phyloP scores from a whole-genome alignment of 2,888 invertebrate species.

The Uloborus plumipes region DNA sequence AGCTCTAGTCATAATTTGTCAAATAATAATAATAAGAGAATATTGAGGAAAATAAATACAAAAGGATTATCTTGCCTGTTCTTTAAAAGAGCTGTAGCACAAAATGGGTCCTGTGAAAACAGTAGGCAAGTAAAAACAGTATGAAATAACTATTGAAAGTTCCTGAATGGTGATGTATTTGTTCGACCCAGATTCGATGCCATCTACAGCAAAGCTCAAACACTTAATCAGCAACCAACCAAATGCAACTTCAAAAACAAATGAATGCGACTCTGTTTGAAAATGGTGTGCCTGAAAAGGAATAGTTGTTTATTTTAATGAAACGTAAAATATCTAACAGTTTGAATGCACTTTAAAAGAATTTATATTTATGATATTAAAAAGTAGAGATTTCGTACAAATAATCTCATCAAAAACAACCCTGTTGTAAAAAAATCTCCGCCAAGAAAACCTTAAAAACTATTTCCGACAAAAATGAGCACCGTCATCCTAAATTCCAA shows the following conservation, averaged over 20 bases:
- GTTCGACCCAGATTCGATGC: slow-evolving; percentile 36
- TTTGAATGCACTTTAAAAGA: too few species aligned
- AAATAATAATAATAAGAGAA: too few species aligned
- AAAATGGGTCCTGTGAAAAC: slow-evolving; percentile 88
- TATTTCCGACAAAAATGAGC: too few species aligned
- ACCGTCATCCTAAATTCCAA: too few species aligned
- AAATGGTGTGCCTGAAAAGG: slow-evolving; percentile 44
- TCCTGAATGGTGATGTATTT: slow-evolving; percentile 57
- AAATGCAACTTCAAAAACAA: slow-evolving; percentile 79
- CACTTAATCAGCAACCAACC: slow-evolving; percentile 75
- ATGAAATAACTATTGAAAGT: slow-evolving; percentile 77
- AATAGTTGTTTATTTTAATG: slow-evolving; percentile 2
- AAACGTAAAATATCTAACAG: not conserved
- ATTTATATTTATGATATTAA: too few species aligned
- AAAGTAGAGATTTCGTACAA: too few species aligned
- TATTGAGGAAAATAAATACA: too few species aligned
- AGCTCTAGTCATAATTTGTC: too few species aligned
- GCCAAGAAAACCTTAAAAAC: too few species aligned
- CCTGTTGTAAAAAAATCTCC: too few species aligned
- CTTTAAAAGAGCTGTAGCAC: slow-evolving; percentile 80
- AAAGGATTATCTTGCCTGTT: slow-evolving; percentile 70
- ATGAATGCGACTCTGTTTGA: slow-evolving; percentile 43
- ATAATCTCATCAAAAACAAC: too few species aligned
- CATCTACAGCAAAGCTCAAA: slow-evolving; percentile 81
- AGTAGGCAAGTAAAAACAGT: slow-evolving; percentile 87